A percentile compares a stretch with the other conserved stretches of the same genome.
Conservation (phyloP, 2,888 invertebrate genomes). For the Cetonia aurata region DNA sequence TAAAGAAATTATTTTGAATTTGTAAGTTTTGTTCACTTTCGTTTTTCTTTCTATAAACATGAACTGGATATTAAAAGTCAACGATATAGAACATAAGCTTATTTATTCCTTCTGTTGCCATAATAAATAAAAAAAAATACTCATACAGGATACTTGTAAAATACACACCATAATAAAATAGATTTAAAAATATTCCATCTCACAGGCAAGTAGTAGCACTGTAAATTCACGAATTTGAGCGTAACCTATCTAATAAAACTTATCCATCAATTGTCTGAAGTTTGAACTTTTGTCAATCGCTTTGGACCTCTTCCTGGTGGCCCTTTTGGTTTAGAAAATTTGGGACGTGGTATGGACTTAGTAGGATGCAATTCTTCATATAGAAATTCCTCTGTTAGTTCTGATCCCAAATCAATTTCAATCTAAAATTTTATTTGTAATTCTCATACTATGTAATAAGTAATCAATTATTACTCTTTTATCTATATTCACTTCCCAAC, state of each 20-base stretch:
- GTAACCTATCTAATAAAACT: conserved; percentile 23
- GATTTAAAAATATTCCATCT: conserved; percentile 40
- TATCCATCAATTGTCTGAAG: conserved; percentile 46
- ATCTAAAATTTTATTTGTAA: conserved; percentile 8
- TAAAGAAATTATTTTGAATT: no score
- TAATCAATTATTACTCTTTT: conserved; percentile 76
- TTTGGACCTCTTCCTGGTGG: conserved; percentile 94
- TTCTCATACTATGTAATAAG: conserved; percentile 1
- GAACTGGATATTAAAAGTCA: no score
- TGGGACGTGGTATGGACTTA: conserved; percentile 86
- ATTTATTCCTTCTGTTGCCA: conserved; percentile 29
- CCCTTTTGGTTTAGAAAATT: conserved; percentile 97
- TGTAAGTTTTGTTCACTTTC: no score
- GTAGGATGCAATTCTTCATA: conserved; percentile 96
- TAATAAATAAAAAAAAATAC: conserved; percentile 50
- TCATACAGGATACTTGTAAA: conserved; percentile 28
- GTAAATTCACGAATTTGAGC: conserved; percentile 40
- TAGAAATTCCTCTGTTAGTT: conserved; percentile 90
- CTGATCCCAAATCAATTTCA: conserved; percentile 82
- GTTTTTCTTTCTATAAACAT: no score
- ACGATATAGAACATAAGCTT: conserved; percentile 20
- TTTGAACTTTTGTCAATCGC: conserved; percentile 82
- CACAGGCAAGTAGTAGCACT: conserved; percentile 39
- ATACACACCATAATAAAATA: conserved; percentile 39
- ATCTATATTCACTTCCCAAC: conserved; percentile 81